Percentiles rank a stretch among this genome's conserved stretches.
Evolutionary conservation across 2,113 vertebrate genomes (phyloP).

Genomic region (Nibea albiflora): DNA sequence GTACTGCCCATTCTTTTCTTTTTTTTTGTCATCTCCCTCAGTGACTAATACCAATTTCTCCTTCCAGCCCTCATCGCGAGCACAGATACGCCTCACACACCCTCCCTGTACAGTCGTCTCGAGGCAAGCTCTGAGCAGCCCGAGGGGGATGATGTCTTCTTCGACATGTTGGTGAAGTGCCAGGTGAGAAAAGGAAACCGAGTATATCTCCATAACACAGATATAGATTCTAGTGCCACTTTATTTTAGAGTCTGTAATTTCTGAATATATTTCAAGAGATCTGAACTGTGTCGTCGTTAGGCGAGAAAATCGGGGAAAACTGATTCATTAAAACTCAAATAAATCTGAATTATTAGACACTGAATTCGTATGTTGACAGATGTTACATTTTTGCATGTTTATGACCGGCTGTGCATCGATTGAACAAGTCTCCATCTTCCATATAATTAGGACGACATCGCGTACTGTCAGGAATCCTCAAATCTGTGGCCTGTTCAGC

Average conservation of each 20-base stretch:
- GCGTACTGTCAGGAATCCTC: not conserved
- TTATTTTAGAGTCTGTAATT: not conserved
- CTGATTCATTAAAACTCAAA: not conserved
- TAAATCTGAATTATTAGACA: not conserved
- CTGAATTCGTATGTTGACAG: not conserved
- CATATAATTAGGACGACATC: not conserved
- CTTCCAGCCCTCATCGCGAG: slow-evolving; percentile 43
- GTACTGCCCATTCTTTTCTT: not conserved
- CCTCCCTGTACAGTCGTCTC: slow-evolving; percentile 83
- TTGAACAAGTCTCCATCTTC: not conserved
- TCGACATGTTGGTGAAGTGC: slow-evolving; percentile 93
- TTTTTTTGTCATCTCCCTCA: not conserved
- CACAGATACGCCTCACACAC: slow-evolving; percentile 65
- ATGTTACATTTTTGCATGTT: not conserved
- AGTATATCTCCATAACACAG: not conserved
- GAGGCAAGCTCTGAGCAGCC: slow-evolving; percentile 78
- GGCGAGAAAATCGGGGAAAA: too few species aligned
- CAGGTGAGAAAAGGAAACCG: slow-evolving; percentile 82
- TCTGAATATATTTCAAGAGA: not conserved
- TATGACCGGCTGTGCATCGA: not conserved
- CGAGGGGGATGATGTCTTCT: slow-evolving; percentile 93
- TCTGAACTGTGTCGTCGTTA: not conserved
- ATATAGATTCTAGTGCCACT: not conserved
- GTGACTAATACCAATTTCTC: not conserved
- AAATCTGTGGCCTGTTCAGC: not conserved